These are phyloP conservation scores for Drosophila mayaguana DNA, from an alignment of 2,888 invertebrate genomes.

Conservation along the genomic window DNA sequence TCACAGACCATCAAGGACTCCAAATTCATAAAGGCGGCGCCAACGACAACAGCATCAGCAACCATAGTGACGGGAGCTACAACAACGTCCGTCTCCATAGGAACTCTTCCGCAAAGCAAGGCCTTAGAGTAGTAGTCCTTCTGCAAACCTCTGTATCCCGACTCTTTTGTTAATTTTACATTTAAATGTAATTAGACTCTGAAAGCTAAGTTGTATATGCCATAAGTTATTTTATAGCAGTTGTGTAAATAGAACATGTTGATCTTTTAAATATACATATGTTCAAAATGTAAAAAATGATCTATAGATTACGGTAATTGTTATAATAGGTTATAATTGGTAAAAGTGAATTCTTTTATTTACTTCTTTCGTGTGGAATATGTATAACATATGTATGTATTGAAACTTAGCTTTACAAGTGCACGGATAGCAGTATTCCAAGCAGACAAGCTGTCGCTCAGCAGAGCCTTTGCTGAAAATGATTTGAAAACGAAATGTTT, in stretches of 20 bases:
- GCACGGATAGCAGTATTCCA: too few species aligned
- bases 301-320: too few species aligned
- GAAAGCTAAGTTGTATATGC: slow-evolving; percentile 25
- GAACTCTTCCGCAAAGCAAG: slow-evolving; percentile 24
- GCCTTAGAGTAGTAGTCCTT: slow-evolving; percentile 21
- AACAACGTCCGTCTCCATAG: slow-evolving; percentile 14
- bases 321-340: too few species aligned
- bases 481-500: not conserved
- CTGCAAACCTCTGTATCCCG: not conserved
- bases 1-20: slow-evolving; percentile 45
- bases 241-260: slow-evolving; percentile 51
- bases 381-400: too few species aligned
- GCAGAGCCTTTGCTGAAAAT: not conserved
- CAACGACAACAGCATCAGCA: slow-evolving; percentile 15
- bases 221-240: slow-evolving; percentile 40
- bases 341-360: too few species aligned
- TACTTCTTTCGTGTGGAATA: too few species aligned
- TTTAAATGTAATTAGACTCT: slow-evolving; percentile 23
- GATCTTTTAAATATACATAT: slow-evolving; percentile 34
- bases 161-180: slow-evolving; percentile 27
- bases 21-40: slow-evolving; percentile 53
- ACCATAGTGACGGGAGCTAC: not conserved
- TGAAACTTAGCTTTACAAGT: too few species aligned
- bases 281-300: not conserved
- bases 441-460: too few species aligned